These are phyloP conservation scores for Telenomus remus DNA, from an alignment of 1,140 invertebrate species.

Conservation along the genomic window DNA sequence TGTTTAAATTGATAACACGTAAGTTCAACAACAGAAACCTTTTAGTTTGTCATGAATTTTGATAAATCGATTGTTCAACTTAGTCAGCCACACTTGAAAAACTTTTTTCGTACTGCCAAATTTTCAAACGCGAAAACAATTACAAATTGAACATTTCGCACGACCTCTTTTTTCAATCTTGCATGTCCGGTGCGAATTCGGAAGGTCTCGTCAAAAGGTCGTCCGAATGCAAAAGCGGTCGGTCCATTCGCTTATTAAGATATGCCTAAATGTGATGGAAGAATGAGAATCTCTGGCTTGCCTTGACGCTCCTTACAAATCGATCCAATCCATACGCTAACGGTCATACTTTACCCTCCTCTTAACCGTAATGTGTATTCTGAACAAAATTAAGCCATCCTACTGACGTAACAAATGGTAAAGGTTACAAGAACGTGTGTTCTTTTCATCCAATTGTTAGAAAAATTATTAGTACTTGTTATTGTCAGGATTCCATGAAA, in stretches of 20 bases:
- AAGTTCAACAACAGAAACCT: constrained; percentile 29
- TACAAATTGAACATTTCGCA: too few relatives aligned
- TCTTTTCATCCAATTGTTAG: too few relatives aligned
- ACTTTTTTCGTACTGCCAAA: background rate
- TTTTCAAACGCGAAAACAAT: too few relatives aligned
- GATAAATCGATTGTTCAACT: constrained; percentile 20
- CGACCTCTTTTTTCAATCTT: too few relatives aligned
- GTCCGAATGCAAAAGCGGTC: constrained; percentile 21
- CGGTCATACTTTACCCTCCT: constrained; percentile 53
- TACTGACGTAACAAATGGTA: constrained; percentile 31
- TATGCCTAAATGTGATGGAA: constrained; percentile 53
- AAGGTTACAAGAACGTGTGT: too few relatives aligned
- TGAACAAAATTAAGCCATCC: constrained; percentile 51
- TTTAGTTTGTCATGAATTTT: constrained; percentile 11
- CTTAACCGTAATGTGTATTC: constrained; percentile 37
- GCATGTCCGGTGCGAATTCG: too few relatives aligned
- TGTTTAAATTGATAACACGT: constrained; percentile 14
- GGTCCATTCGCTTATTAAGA: constrained; percentile 15
- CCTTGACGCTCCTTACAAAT: constrained; percentile 72
- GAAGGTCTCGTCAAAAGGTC: too few relatives aligned
- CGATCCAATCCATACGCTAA: constrained; percentile 64
- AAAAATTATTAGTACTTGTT: too few relatives aligned
- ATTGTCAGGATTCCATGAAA: too few relatives aligned
- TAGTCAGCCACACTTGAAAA: background rate
- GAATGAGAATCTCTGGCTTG: constrained; percentile 70